phyloP scores from a whole-genome alignment of 2,888 invertebrate species.

The Ectobius pallidus region DNA sequence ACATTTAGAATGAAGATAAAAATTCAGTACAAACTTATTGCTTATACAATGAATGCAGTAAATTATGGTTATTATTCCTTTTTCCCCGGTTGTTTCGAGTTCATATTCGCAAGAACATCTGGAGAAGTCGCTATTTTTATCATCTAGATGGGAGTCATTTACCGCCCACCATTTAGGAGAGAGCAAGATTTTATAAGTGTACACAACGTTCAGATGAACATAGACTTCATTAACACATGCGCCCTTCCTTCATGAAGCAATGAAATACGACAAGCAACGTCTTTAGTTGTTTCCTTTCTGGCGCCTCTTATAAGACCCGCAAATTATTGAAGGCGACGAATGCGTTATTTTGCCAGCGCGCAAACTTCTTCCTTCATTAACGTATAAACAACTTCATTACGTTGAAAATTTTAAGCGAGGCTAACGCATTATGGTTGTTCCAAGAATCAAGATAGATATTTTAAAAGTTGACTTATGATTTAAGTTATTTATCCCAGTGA shows the following conservation, averaged over 20 bases:
- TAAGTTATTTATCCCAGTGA: no score
- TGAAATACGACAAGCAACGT: not conserved
- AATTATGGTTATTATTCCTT: no score
- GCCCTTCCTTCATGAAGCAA: not conserved
- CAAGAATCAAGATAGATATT: no score
- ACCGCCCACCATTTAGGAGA: not conserved
- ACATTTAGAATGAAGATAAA: no score
- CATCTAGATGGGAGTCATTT: not conserved
- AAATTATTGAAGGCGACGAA: not conserved
- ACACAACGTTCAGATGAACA: not conserved
- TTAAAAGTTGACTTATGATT: no score
- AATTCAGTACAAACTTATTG: no score
- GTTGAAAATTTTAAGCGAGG: not conserved
- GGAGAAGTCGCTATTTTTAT: not conserved
- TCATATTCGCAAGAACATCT: no score
- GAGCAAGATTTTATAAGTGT: not conserved
- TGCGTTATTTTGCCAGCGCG: not conserved
- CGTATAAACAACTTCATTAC: not conserved
- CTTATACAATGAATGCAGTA: no score
- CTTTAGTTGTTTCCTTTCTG: not conserved
- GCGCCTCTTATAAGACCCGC: not conserved
- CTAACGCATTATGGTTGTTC: no score
- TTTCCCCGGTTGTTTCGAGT: no score
- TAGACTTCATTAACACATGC: not conserved
- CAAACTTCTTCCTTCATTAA: not conserved